Percentiles rank a stretch among this genome's conserved stretches.
phyloP scores from a whole-genome alignment of 2,113 vertebrate genomes.

The Cyanoramphus novaezelandiae region DNA sequence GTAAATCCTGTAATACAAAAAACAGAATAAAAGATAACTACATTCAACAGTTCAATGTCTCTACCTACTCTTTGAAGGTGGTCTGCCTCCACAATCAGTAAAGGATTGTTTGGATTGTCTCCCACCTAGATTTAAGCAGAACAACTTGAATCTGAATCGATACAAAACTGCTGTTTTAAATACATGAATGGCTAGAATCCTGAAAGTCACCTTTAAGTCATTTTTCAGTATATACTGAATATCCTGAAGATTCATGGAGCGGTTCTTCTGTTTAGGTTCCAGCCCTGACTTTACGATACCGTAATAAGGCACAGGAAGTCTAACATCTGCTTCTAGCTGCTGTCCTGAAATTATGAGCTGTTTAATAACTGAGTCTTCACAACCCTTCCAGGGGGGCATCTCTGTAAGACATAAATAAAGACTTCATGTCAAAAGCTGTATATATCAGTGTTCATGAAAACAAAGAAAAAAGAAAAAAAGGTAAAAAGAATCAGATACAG shows the following conservation, averaged over 20 bases:
- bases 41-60: neutral
- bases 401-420: conserved; percentile 64
- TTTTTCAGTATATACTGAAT: conserved; percentile 78
- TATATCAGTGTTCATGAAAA: neutral
- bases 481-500: neutral
- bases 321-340: conserved; percentile 71
- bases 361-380: conserved; percentile 68
- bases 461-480: neutral
- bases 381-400: conserved; percentile 75
- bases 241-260: conserved; percentile 75
- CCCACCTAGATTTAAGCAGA: neutral
- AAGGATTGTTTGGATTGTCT: neutral
- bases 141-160: neutral
- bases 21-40: neutral
- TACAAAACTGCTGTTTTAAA: neutral
- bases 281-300: conserved; percentile 72
- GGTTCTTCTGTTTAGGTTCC: conserved; percentile 67
- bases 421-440: neutral
- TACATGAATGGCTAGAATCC: neutral
- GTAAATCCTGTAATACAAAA: conserved; percentile 65
- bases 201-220: conserved; percentile 73
- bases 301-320: conserved; percentile 75
- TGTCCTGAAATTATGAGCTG: conserved; percentile 65
- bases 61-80: neutral
- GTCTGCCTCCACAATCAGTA: neutral